phyloP scores from a whole-genome alignment of 1,140 invertebrate species.

The Bathynomus jamesi region DNA sequence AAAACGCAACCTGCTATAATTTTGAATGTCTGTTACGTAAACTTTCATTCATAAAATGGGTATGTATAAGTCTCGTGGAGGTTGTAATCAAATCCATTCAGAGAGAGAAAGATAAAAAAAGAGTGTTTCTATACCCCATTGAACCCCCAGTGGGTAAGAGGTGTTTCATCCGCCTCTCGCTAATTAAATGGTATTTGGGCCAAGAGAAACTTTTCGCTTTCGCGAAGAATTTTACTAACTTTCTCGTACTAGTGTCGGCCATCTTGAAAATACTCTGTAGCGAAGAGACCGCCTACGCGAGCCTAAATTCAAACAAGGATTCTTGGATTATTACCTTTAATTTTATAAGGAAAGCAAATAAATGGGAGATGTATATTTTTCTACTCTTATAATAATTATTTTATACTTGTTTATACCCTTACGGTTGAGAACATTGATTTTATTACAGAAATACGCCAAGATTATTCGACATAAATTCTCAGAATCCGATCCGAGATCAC shows the following conservation, averaged over 20 bases:
- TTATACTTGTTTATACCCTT: neutral
- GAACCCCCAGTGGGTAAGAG: neutral
- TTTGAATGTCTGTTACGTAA: neutral
- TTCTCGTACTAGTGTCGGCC: neutral
- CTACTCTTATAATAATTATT: neutral
- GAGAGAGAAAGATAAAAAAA: too few relatives aligned
- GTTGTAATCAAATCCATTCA: too few relatives aligned
- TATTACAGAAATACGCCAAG: too few relatives aligned
- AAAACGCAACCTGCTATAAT: neutral
- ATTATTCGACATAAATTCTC: too few relatives aligned
- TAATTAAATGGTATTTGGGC: neutral
- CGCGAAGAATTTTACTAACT: neutral
- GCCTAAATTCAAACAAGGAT: too few relatives aligned
- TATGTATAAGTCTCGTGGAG: neutral
- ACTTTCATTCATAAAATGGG: neutral
- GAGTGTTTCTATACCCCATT: too few relatives aligned
- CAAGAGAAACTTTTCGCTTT: neutral
- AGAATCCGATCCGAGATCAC: too few relatives aligned
- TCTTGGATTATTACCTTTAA: neutral
- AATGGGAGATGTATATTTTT: neutral
- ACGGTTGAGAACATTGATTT: neutral
- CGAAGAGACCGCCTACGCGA: too few relatives aligned
- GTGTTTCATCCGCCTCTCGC: neutral
- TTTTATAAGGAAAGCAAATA: neutral
- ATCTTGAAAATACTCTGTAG: too few relatives aligned